phyloP scores from a whole-genome alignment of 2,888 invertebrate species.

The Plagodis pulveraria region DNA sequence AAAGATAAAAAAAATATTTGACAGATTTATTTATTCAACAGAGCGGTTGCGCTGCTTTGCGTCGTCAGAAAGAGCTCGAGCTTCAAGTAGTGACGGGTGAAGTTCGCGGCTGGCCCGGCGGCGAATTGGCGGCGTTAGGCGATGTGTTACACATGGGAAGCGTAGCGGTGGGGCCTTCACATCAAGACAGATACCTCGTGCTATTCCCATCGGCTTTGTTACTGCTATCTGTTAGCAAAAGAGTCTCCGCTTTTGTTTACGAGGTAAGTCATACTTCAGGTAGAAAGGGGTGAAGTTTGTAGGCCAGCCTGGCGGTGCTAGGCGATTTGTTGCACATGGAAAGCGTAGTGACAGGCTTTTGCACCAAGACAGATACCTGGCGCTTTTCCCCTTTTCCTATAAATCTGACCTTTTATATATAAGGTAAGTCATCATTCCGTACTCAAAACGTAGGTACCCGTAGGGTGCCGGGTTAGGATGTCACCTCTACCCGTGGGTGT shows the following conservation, averaged over 20 bases:
- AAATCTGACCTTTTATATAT: no score
- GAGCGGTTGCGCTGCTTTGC: slow-evolving; percentile 93
- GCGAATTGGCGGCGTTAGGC: slow-evolving; percentile 86
- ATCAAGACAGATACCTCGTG: slow-evolving; percentile 95
- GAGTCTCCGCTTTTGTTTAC: slow-evolving; percentile 97
- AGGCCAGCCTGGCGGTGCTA: no score
- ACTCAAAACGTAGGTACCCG: no score
- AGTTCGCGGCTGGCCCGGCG: slow-evolving; percentile 97
- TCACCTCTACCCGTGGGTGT: no score
- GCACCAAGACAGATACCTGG: no score
- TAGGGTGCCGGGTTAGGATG: no score
- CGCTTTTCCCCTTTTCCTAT: no score
- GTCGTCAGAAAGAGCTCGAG: slow-evolving; percentile 98
- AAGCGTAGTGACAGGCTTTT: no score
- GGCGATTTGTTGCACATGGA: no score
- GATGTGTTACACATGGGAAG: slow-evolving; percentile 97
- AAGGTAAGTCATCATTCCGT: no score
- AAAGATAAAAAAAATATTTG: no score
- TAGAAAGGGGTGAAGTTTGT: not conserved
- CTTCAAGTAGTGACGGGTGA: slow-evolving; percentile 97
- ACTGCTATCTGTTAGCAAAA: slow-evolving; percentile 94
- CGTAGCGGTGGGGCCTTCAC: slow-evolving; percentile 93
- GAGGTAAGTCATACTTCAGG: slow-evolving; percentile 86
- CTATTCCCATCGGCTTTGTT: slow-evolving; percentile 95
- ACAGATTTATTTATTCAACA: slow-evolving; percentile 53